A percentile compares a stretch with the other conserved stretches of the same genome.
phyloP scores from a whole-genome alignment of 1,140 invertebrate species.

The Aphis gossypii region DNA sequence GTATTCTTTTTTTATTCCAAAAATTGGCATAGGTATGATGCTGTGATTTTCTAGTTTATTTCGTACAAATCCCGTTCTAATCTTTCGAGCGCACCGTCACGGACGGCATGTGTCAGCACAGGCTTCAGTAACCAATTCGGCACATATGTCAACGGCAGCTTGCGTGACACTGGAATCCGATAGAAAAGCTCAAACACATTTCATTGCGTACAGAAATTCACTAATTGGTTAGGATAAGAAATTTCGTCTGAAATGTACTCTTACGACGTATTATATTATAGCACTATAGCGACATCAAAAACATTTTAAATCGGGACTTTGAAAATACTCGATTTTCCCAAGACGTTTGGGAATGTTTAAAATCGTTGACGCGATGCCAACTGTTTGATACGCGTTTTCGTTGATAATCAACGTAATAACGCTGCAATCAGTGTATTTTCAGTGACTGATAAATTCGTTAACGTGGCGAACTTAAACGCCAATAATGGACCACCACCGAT shows the following conservation, averaged over 20 bases:
- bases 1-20: not conserved
- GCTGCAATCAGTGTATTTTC: not conserved
- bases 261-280: not conserved
- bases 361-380: not conserved
- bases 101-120: not conserved
- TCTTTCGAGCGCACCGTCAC: not conserved
- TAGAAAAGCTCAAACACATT: not conserved
- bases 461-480: not conserved
- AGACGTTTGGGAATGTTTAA: not conserved
- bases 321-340: not conserved
- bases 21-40: not conserved
- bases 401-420: not conserved
- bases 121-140: not conserved
- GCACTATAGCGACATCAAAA: not conserved
- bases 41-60: not conserved
- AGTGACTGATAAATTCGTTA: not conserved
- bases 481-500: not conserved
- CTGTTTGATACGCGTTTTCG: not conserved
- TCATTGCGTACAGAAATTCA: not conserved
- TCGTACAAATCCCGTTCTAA: not conserved
- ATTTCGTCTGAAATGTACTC: not conserved
- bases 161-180: not conserved
- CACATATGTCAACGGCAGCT: not conserved
- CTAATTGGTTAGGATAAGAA: not conserved
- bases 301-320: not conserved